Base-by-base conservation (phyloP, 2,888 invertebrate genomes). In the Amphipyra berbera region DNA sequence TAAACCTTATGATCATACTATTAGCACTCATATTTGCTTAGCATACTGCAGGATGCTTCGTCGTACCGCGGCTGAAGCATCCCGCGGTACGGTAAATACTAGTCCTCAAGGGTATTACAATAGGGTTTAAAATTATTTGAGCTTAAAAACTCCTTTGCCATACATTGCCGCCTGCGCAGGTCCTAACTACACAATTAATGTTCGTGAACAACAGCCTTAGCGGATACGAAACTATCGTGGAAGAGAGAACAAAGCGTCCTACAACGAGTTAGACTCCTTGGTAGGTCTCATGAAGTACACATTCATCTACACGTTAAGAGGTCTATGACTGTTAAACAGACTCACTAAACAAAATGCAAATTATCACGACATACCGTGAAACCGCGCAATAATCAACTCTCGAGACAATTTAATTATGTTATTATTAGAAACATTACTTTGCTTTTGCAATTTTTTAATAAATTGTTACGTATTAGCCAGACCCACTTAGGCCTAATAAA, bases 211-310 rank as follows among this genome's bases (percentile, higher is more conserved):
- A 1, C 21, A 21, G 21, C 21, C 57, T 47, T 46, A 47, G 42
- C 55, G 61, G 47, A 45, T 45, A 53, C 21, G 10, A 59, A 55
- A 40, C 46, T 42, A 55, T 21, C 41, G 15, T 61, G 13, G 38
- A 14, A 30, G 27, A 47, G 42, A 44, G 27, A 47, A 60, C 38
- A 59, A 40, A 41, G 37, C 12, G 21, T 35, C 40, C 44, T 53
- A 56, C 15, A 58, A 60, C 6, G 62, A 70, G 69, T 70, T 61
- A 50, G 10, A 70, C 69, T 70, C 62, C 37, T 46, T 15, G 21
- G 10, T 21, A 47, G 41, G 13, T 21, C 35, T 21, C 15, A 27
- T 44, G 33, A 52, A 73, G 55, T 52, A 49, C 40, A 58, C n/a
- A 37, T 13, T 13, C 42, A 55, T 47, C n/a, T n/a, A n/a, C n/a